Evolutionary conservation across 2,888 invertebrate genomes (phyloP).

Genomic region (Hydropsyche betteni): DNA sequence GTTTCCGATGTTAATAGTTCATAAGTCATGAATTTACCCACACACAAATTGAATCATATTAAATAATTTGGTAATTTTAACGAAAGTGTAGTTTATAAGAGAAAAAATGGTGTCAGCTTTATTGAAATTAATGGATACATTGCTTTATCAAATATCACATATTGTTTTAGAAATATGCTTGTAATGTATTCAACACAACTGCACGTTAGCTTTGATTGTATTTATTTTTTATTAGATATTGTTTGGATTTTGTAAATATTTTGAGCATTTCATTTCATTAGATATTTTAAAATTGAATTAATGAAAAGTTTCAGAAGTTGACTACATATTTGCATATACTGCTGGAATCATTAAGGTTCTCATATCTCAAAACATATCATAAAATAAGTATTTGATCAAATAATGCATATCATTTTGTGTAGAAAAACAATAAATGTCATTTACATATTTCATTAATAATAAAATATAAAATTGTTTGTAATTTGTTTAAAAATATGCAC

Average conservation of each 20-base stretch:
- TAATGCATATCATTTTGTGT: conserved; percentile 17
- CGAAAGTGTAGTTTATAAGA: conserved; percentile 17
- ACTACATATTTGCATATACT: neutral
- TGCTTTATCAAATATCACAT: conserved; percentile 5
- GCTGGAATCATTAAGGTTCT: neutral
- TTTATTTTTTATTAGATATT: neutral
- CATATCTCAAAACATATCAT: conserved; percentile 16
- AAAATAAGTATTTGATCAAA: conserved; percentile 8
- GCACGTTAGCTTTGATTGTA: conserved; percentile 2
- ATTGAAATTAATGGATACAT: conserved; percentile 48
- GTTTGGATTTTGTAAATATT: neutral
- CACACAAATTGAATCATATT: neutral
- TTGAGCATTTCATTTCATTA: neutral
- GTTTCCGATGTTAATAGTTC: neutral
- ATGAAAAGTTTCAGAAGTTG: too few relatives aligned
- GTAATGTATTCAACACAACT: conserved; percentile 7
- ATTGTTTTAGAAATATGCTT: conserved; percentile 20
- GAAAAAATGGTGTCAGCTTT: conserved; percentile 52
- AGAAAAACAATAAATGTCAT: neutral
- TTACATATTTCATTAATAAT: neutral
- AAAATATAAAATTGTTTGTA: neutral
- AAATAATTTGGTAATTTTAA: conserved; percentile 13
- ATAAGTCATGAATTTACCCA: neutral
- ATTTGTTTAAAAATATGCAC: too few relatives aligned
- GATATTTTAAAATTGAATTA: neutral